Evolutionary conservation across 2,888 invertebrate species (phyloP).

Genomic region (Conistra vaccinii): DNA sequence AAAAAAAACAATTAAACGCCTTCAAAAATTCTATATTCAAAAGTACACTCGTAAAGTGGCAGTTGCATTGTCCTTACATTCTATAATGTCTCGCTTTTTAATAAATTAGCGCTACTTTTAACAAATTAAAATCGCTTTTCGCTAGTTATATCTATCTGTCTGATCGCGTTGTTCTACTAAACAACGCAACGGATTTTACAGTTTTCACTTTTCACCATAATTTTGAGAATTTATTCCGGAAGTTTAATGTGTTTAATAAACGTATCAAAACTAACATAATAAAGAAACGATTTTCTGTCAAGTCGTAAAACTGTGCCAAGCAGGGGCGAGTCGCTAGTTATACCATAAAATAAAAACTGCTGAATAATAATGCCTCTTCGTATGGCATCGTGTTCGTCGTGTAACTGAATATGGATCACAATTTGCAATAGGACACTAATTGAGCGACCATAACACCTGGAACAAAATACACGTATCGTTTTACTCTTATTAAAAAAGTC

Average conservation of each 20-base stretch:
- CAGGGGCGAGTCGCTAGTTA: neutral
- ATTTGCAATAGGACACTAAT: slow-evolving; percentile 68
- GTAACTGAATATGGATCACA: slow-evolving; percentile 67
- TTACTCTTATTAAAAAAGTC: slow-evolving; percentile 57
- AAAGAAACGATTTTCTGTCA: neutral
- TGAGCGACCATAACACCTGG: slow-evolving; percentile 65
- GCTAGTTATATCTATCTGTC: neutral
- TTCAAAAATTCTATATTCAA: slow-evolving; percentile 27
- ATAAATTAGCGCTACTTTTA: no score
- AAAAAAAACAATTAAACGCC: neutral
- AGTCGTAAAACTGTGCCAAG: neutral
- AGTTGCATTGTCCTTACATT: slow-evolving; percentile 40
- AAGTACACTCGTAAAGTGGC: slow-evolving; percentile 9
- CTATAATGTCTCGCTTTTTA: no score
- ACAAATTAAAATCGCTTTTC: neutral
- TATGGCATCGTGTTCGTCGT: slow-evolving; percentile 62
- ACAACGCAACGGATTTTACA: neutral
- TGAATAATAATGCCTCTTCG: slow-evolving; percentile 57
- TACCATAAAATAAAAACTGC: slow-evolving; percentile 48
- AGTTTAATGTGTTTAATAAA: neutral
- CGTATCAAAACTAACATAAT: neutral
- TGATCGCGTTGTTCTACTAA: neutral
- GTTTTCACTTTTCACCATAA: neutral
- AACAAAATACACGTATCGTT: slow-evolving; percentile 61
- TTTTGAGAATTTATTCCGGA: neutral